Percentiles rank a stretch among this genome's conserved stretches.
phyloP scores from a whole-genome alignment of 2,113 vertebrate species.

The Zosterops japonicus region DNA sequence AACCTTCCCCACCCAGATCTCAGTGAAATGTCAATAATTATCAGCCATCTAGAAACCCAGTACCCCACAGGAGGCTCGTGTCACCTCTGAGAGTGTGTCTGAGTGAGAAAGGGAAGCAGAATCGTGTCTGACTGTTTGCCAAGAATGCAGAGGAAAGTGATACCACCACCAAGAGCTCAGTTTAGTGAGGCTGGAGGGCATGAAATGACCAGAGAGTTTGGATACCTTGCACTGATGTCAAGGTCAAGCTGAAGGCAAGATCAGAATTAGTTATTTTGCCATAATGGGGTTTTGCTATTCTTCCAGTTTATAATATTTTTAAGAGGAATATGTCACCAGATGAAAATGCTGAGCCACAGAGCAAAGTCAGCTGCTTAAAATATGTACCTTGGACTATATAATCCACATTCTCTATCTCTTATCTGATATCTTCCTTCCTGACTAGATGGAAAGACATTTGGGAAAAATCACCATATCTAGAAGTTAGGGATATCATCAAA shows the following conservation, averaged over 20 bases:
- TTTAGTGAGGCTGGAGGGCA: not conserved
- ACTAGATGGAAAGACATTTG: not conserved
- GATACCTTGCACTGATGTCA: not conserved
- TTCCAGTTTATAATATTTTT: not conserved
- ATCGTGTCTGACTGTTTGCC: not conserved
- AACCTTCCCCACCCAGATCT: constrained; percentile 1
- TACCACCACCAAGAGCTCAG: not conserved
- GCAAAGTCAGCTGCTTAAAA: not conserved
- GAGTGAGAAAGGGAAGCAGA: not conserved
- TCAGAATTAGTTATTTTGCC: not conserved
- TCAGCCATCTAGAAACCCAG: not conserved
- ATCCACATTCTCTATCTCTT: not conserved
- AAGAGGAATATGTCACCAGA: not conserved
- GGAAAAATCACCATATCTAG: not conserved
- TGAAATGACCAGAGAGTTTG: not conserved
- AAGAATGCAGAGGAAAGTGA: not conserved
- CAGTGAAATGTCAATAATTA: constrained; percentile 26
- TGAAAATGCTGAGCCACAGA: not conserved
- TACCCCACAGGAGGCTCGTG: not conserved
- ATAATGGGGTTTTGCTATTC: not conserved
- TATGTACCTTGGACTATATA: not conserved
- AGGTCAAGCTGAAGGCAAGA: not conserved
- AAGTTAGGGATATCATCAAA: not conserved
- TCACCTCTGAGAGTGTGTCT: constrained; percentile 9
- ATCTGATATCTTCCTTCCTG: not conserved